These are phyloP conservation scores for human (Homo sapiens) DNA, from an alignment of 2,113 vertebrate genomes.

Conservation along the genomic window GRCh38 chr6:154676501-154677000, in stretches of 20 bases:
- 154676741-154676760: no score
- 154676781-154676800: no score
- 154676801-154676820: no score
- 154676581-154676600: neutral
- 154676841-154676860: neutral
- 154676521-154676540: neutral
- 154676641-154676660: neutral
- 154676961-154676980: neutral
- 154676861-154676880: neutral
- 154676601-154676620: neutral
- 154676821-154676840: no score
- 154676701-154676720: neutral
- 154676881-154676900: no score
- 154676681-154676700: neutral
- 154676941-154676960: rapidly evolving
- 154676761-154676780: no score
- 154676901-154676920: neutral
- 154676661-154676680: neutral
- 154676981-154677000: neutral
- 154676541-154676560: rapidly evolving
- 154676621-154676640: neutral
- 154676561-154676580: no score
- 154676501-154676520: rapidly evolving
- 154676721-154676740: no score
- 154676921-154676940: neutral